Evolutionary conservation across 2,888 invertebrate species (phyloP), one percentile per base, ranked within the genome.

Genomic region (Eupithecia insigniata): DNA sequence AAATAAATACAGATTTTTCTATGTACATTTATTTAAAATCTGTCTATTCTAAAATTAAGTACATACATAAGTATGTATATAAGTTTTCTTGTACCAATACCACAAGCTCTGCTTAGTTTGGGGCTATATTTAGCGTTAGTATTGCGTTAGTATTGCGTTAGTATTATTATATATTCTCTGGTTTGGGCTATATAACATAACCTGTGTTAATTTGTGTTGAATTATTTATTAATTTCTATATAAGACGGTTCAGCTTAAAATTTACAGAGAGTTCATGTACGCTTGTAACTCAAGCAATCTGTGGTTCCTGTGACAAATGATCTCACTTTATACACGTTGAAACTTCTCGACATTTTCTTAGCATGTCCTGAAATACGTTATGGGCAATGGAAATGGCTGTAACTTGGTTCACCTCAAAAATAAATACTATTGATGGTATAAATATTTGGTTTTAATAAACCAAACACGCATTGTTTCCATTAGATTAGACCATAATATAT

Each of bases 261-360:
- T 79, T 77, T 69, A 73, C 76, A 75, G 77, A 76, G 74, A 82
- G 79, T 80, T 80, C 78, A 78, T 79, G 80, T 79, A 78, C 76
- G 76, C 78, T 78, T 79, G 79, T 81, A 60, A 78, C 78, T 79
- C 79, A 71, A 80, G 76, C 75, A 79, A 77, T 80, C 78, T 81
- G 82, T 79, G 81, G 81, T 79, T 82, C 72, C 39, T 72, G 80
- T 83, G 82, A 83, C 82, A 83, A 82, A 83, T 84, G 77, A 77
- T 66, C 70, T 73, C 81, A 81, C 85, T 84, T 83, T 83, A 80
- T 81, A 81, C 79, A 78, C 81, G 85, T 80, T 83, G 72, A 79
- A 80, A 80, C 77, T 78, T 78, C 75, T 71, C 74, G 69, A 70
- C 70, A 78, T 79, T 79, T 78, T 81, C 79, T 78, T 76, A 64